A percentile compares a stretch with the other conserved stretches of the same genome.
Conservation (phyloP, 2,113 vertebrate species). For the Acanthisitta chloris region DNA sequence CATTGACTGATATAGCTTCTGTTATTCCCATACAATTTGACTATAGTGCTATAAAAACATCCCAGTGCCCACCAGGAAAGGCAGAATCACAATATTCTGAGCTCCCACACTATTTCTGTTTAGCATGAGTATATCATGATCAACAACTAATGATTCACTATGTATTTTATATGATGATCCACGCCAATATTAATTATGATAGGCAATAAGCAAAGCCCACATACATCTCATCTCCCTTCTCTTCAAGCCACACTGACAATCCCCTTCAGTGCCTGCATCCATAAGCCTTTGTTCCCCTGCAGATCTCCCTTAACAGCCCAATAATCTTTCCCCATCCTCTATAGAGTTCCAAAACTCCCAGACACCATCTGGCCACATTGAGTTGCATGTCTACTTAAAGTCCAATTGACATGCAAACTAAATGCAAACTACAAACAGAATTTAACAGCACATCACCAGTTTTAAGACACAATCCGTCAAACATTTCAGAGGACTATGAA, state of each 20-base stretch:
- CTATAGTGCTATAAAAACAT: background rate
- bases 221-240: background rate
- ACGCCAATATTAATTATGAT: background rate
- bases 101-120: background rate
- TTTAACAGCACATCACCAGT: conserved; percentile 64
- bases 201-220: conserved; percentile 14
- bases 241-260: background rate
- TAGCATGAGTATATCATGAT: background rate
- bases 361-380: conserved; percentile 70
- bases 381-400: conserved; percentile 66
- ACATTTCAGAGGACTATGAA: conserved; percentile 47
- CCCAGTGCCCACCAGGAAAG: background rate
- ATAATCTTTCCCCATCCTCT: conserved; percentile 57
- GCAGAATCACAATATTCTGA: background rate
- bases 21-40: background rate
- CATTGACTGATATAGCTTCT: background rate
- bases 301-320: conserved; percentile 45
- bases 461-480: conserved; percentile 70
- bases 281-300: conserved; percentile 49
- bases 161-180: background rate
- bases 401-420: conserved; percentile 72
- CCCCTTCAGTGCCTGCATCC: background rate
- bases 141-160: conserved; percentile 4
- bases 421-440: conserved; percentile 69
- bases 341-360: conserved; percentile 64